phyloP scores from a whole-genome alignment of 2,888 invertebrate genomes.

The Seira sanloemensis region DNA sequence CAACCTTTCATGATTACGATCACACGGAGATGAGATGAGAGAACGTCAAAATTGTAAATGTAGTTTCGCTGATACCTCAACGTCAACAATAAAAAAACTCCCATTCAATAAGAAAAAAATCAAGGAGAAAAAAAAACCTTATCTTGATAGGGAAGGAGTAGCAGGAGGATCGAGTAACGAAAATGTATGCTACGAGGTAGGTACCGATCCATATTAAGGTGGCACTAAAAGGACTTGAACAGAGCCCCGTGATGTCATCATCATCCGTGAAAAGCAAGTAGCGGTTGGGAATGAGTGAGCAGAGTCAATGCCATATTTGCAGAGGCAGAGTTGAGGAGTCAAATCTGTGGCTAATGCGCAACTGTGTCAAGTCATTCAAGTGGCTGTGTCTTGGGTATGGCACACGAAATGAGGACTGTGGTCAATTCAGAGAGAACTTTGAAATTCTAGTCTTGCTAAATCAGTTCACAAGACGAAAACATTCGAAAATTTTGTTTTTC shows the following conservation, averaged over 20 bases:
- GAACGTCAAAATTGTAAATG: conserved; percentile 4
- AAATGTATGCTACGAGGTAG: neutral
- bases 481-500: no score
- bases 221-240: no score
- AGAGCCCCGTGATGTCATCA: no score
- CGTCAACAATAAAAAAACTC: conserved; percentile 1
- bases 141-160: neutral
- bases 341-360: no score
- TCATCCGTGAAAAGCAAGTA: conserved; percentile 34
- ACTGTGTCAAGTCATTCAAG: no score
- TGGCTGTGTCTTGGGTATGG: no score
- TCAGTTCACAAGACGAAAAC: no score
- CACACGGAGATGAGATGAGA: neutral
- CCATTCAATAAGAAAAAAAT: conserved; percentile 9
- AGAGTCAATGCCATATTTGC: neutral
- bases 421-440: no score
- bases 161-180: neutral
- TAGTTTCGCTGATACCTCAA: conserved; percentile 1
- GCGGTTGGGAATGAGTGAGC: conserved; percentile 21
- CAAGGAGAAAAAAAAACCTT: neutral
- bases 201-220: no score
- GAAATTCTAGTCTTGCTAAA: no score
- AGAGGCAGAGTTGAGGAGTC: no score
- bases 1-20: neutral
- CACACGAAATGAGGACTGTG: no score